Evolutionary conservation across 1,140 invertebrate species (phyloP).

Genomic region (Melanaphis sacchari): DNA sequence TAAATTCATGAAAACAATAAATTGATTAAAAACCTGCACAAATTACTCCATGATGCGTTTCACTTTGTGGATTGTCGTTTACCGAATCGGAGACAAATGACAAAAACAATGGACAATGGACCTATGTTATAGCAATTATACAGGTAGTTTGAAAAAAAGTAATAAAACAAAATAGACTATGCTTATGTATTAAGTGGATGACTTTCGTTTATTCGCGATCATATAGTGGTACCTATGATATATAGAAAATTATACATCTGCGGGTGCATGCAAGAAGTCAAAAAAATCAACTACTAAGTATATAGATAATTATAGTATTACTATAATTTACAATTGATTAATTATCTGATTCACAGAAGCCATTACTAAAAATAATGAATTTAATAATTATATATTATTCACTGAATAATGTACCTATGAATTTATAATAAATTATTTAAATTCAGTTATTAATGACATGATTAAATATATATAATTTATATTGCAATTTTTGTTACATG

Average conservation of each 20-base stretch:
- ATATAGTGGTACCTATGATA: not conserved
- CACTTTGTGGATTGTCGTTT: not conserved
- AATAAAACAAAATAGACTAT: constrained; percentile 3
- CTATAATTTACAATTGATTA: not conserved
- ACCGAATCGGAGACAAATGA: not conserved
- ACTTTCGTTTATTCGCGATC: not conserved
- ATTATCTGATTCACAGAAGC: not conserved
- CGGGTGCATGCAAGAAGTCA: not conserved
- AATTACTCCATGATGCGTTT: not conserved
- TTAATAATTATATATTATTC: not conserved
- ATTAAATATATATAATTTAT: not conserved
- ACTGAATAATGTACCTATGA: not conserved
- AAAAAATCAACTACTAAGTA: not conserved
- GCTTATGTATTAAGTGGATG: not conserved
- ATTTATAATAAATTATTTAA: not conserved
- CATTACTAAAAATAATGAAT: not conserved
- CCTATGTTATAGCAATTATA: not conserved
- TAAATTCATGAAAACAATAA: not conserved
- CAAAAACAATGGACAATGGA: not conserved
- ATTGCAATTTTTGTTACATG: not conserved
- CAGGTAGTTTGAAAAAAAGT: not conserved
- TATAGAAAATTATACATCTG: not conserved
- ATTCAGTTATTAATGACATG: not conserved
- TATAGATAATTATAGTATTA: not conserved
- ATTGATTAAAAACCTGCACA: not conserved